phyloP scores from a whole-genome alignment of 2,113 vertebrate genomes.

The Caloenas nicobarica region DNA sequence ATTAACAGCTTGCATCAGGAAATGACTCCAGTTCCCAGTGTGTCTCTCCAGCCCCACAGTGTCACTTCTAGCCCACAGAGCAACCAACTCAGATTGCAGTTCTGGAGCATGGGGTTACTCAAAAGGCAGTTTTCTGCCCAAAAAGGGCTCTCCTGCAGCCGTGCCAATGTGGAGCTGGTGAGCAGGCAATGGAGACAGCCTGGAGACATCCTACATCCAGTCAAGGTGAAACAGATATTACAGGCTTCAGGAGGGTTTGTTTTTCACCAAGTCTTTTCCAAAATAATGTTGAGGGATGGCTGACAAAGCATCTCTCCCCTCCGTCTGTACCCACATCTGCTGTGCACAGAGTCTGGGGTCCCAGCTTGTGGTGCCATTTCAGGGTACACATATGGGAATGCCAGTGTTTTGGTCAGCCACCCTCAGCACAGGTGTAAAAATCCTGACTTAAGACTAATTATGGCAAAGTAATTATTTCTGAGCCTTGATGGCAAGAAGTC shows the following conservation, averaged over 20 bases:
- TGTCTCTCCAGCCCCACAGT: neutral
- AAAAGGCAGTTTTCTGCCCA: neutral
- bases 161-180: neutral
- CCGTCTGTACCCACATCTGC: neutral
- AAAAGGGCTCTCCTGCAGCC: neutral
- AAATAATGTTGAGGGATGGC: neutral
- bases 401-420: neutral
- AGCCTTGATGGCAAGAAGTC: neutral
- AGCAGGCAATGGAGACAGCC: neutral
- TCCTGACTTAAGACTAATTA: constrained; percentile 21
- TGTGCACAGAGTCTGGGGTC: neutral
- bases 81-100: accelerated
- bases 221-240: neutral
- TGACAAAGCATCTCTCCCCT: neutral
- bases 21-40: accelerated
- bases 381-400: neutral
- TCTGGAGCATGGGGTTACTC: neutral
- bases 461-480: constrained; percentile 38
- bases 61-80: neutral
- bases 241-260: neutral
- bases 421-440: constrained; percentile 26
- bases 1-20: neutral
- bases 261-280: neutral
- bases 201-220: neutral
- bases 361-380: neutral